Evolutionary conservation across 2,888 invertebrate genomes (phyloP).

Genomic region (Sesia bembeciformis): DNA sequence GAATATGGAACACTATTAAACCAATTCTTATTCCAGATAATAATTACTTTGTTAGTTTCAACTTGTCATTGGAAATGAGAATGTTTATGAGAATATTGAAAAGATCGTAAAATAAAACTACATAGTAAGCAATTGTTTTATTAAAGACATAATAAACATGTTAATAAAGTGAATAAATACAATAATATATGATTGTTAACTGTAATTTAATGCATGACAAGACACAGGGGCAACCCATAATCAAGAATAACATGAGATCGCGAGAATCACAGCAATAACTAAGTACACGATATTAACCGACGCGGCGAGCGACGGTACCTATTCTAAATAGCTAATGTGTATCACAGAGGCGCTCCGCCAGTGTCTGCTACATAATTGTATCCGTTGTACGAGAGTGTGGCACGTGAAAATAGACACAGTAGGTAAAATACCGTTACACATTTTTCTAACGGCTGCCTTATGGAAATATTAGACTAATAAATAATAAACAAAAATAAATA

Average conservation of each 20-base stretch:
- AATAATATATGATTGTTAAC: constrained; percentile 20
- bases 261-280: constrained; percentile 17
- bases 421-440: no score
- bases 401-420: not conserved
- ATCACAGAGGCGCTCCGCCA: constrained; percentile 61
- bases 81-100: no score
- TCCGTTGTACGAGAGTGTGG: constrained; percentile 11
- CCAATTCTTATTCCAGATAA: no score
- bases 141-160: constrained; percentile 74
- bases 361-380: constrained; percentile 31
- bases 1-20: constrained; percentile 2
- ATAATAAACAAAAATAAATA: no score
- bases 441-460: no score
- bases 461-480: no score
- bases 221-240: constrained; percentile 45
- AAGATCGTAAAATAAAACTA: constrained; percentile 15
- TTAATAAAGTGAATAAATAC: constrained; percentile 72
- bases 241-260: constrained; percentile 33
- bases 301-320: constrained; percentile 46
- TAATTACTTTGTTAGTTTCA: no score
- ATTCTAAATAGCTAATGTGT: constrained; percentile 51
- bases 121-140: constrained; percentile 66
- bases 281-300: constrained; percentile 25
- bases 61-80: no score
- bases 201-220: constrained; percentile 37